A percentile compares a stretch with the other conserved stretches of the same genome.
These are phyloP conservation scores for Tetropium fuscum DNA, from an alignment of 2,888 invertebrate genomes.

Conservation along the genomic window DNA sequence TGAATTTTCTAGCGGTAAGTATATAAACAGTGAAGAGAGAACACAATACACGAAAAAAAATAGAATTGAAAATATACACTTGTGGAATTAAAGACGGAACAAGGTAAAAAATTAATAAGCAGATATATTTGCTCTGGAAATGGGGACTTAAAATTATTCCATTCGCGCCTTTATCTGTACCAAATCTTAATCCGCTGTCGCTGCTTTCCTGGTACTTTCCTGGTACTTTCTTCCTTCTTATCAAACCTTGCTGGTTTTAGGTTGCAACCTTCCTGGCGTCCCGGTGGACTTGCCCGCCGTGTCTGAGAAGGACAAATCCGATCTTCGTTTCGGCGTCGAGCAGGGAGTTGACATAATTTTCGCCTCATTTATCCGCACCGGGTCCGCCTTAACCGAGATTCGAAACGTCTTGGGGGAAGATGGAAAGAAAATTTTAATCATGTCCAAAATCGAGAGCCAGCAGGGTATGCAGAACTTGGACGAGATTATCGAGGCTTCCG, in stretches of 20 bases:
- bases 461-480: slow-evolving; percentile 89
- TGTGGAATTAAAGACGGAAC: too few relatives aligned
- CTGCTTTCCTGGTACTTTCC: too few relatives aligned
- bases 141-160: too few relatives aligned
- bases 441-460: slow-evolving; percentile 99
- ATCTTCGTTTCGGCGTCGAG: slow-evolving; percentile 91
- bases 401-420: slow-evolving; percentile 86
- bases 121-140: too few relatives aligned
- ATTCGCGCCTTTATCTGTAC: too few relatives aligned
- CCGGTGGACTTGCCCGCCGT: slow-evolving; percentile 97
- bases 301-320: slow-evolving; percentile 96
- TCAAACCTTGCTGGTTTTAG: slow-evolving; percentile 29
- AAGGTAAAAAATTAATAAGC: too few relatives aligned
- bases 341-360: slow-evolving; percentile 97
- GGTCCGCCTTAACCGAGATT: slow-evolving; percentile 89
- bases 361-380: slow-evolving; percentile 97
- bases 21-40: too few relatives aligned
- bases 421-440: slow-evolving; percentile 93
- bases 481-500: slow-evolving; percentile 91
- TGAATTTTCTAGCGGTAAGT: too few relatives aligned
- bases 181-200: too few relatives aligned
- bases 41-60: too few relatives aligned
- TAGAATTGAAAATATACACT: too few relatives aligned
- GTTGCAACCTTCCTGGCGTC: slow-evolving; percentile 96
- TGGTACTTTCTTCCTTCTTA: too few relatives aligned